These are phyloP conservation scores for Amphibalanus amphitrite DNA, from an alignment of 1,140 invertebrate genomes.

Conservation along the genomic window DNA sequence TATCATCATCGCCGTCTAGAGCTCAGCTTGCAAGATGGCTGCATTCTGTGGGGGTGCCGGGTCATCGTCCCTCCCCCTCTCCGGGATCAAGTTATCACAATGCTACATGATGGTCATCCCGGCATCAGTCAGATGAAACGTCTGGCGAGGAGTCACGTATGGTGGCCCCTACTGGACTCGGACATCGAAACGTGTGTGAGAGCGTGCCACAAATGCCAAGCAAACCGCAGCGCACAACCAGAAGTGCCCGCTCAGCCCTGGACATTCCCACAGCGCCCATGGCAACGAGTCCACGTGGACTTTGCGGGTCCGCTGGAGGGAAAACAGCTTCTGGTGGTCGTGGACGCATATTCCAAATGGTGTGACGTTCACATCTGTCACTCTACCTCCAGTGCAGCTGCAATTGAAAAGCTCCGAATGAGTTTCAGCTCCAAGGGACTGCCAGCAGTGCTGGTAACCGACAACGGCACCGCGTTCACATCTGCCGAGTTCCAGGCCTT, in stretches of 20 bases:
- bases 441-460: neutral
- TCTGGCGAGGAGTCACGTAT: slow-evolving; percentile 21
- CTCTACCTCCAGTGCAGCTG: neutral
- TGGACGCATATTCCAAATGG: slow-evolving; percentile 31
- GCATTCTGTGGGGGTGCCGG: neutral
- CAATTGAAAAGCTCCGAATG: neutral
- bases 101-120: no score
- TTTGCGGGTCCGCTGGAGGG: slow-evolving; percentile 27
- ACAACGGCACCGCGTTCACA: slow-evolving; percentile 1
- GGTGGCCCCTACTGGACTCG: slow-evolving; percentile 24
- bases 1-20: no score
- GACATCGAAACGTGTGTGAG: slow-evolving; percentile 25
- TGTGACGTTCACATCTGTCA: slow-evolving; percentile 26
- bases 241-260: slow-evolving; percentile 15
- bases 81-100: slow-evolving; percentile 11
- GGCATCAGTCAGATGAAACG: slow-evolving; percentile 22
- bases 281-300: slow-evolving; percentile 26
- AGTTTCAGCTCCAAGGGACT: slow-evolving; percentile 8
- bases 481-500: neutral
- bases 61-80: slow-evolving; percentile 19
- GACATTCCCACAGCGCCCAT: slow-evolving; percentile 19
- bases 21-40: no score
- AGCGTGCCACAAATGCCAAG: slow-evolving; percentile 27
- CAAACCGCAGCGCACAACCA: slow-evolving; percentile 10
- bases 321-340: slow-evolving; percentile 24